Evolutionary conservation across 2,888 invertebrate species (phyloP).

Genomic region (Dione vanillae): DNA sequence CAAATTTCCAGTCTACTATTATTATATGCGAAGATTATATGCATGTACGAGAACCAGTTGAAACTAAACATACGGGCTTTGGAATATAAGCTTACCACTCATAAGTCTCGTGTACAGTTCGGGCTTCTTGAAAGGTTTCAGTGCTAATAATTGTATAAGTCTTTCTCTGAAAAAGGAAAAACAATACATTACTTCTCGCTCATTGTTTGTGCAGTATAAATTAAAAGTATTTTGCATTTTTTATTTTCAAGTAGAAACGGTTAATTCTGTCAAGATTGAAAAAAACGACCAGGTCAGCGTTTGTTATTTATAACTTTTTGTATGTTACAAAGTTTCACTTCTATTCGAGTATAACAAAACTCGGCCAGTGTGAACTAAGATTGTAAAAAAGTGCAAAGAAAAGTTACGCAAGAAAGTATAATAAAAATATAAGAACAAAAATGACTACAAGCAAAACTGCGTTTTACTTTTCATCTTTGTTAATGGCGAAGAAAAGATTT

Average conservation of each 20-base stretch:
- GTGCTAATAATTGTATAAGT: conserved; percentile 96
- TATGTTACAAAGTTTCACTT: conserved; percentile 24
- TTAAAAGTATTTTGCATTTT: not conserved
- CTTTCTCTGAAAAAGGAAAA: conserved; percentile 90
- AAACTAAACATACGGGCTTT: conserved; percentile 7
- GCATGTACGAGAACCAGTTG: not conserved
- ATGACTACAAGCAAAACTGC: not conserved
- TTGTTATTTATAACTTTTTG: conserved; percentile 20
- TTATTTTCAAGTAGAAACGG: not conserved
- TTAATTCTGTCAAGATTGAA: conserved; percentile 3
- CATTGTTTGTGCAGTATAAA: conserved; percentile 5
- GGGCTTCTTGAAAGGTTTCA: conserved; percentile 96
- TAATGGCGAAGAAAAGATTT: not conserved
- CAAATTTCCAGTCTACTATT: not conserved
- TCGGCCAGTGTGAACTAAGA: conserved; percentile 20
- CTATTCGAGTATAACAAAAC: conserved; percentile 12
- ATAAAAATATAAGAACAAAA: conserved; percentile 24
- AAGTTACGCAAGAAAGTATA: conserved; percentile 12
- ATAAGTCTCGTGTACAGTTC: conserved; percentile 92
- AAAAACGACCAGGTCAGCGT: conserved; percentile 6
- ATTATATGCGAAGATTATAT: not conserved
- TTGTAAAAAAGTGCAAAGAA: conserved; percentile 19
- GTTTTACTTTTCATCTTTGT: not conserved
- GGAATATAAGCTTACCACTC: conserved; percentile 85
- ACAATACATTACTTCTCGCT: conserved; percentile 28